A percentile compares a stretch with the other conserved stretches of the same genome.
phyloP scores from a whole-genome alignment of 2,113 vertebrate species.

The Epinephelus cyanopodus region DNA sequence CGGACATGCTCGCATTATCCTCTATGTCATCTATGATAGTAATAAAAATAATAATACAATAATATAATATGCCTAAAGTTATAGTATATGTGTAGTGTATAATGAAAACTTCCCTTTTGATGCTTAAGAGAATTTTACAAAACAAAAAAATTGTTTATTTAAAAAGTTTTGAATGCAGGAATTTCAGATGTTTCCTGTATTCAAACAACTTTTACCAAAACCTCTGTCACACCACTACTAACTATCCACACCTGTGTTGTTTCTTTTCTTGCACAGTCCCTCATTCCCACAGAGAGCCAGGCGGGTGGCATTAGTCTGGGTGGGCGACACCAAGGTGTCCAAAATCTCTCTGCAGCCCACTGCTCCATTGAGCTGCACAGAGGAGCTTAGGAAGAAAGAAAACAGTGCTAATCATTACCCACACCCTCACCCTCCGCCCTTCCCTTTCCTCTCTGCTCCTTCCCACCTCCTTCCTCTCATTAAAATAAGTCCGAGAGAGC shows the following conservation, averaged over 20 bases:
- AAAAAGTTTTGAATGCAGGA: background rate
- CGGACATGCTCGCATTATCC: no score
- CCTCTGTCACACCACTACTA: background rate
- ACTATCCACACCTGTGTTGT: slow-evolving; percentile 10
- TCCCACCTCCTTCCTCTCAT: slow-evolving; percentile 66
- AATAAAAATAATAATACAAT: background rate
- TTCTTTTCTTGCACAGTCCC: background rate
- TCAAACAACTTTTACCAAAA: background rate
- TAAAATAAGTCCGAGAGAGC: slow-evolving; percentile 60
- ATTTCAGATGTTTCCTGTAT: background rate
- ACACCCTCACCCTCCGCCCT: slow-evolving; percentile 43
- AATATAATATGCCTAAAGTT: background rate
- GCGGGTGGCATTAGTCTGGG: slow-evolving; percentile 60
- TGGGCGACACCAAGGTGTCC: slow-evolving; percentile 60
- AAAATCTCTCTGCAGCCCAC: slow-evolving; percentile 53
- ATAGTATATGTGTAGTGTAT: no score
- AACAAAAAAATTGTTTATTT: background rate
- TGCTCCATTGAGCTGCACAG: slow-evolving; percentile 59
- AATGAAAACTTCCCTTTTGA: background rate
- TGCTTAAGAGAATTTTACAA: background rate
- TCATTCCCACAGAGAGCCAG: background rate
- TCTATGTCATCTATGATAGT: no score
- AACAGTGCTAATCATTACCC: slow-evolving; percentile 67
- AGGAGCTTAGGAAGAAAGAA: slow-evolving; percentile 64
- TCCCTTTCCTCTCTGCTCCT: slow-evolving; percentile 57